These are phyloP conservation scores for Thomomys bottae DNA, from an alignment of 2,113 vertebrate species.

Conservation along the genomic window DNA sequence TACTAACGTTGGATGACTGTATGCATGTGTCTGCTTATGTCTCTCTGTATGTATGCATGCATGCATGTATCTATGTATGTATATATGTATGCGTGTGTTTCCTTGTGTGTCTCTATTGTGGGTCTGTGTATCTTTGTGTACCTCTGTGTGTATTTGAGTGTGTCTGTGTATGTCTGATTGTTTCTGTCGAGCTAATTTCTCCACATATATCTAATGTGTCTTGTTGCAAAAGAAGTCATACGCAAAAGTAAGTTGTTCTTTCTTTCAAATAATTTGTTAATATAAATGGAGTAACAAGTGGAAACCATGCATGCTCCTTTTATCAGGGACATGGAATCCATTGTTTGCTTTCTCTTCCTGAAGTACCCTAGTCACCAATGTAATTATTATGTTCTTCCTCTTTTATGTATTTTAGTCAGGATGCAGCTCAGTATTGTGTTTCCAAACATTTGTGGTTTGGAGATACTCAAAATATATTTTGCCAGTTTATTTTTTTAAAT, in stretches of 20 bases:
- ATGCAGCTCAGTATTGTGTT: slow-evolving; percentile 12
- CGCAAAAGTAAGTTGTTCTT: too few species aligned
- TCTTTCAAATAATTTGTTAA: neutral
- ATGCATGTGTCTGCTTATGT: too few species aligned
- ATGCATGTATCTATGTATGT: too few species aligned
- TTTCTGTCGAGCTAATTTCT: neutral
- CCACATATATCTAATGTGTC: neutral
- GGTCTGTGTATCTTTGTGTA: too few species aligned
- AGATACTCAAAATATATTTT: slow-evolving; percentile 32
- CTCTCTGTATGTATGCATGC: too few species aligned
- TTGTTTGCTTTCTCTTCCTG: neutral
- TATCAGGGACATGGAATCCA: neutral
- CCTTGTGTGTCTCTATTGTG: too few species aligned
- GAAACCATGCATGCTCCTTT: accelerated
- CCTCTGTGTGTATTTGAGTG: accelerated
- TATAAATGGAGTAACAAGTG: neutral
- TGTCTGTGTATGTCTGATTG: neutral
- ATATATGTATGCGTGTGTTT: too few species aligned
- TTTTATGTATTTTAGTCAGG: neutral
- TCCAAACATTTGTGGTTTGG: slow-evolving; percentile 55
- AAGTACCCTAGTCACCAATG: neutral
- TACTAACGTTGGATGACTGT: too few species aligned
- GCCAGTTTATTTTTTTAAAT: slow-evolving; percentile 50
- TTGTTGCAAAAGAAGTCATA: neutral
- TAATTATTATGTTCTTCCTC: slow-evolving; percentile 3